Evolutionary conservation across 2,888 invertebrate species (phyloP).

Genomic region (Ypsolopha sequella): DNA sequence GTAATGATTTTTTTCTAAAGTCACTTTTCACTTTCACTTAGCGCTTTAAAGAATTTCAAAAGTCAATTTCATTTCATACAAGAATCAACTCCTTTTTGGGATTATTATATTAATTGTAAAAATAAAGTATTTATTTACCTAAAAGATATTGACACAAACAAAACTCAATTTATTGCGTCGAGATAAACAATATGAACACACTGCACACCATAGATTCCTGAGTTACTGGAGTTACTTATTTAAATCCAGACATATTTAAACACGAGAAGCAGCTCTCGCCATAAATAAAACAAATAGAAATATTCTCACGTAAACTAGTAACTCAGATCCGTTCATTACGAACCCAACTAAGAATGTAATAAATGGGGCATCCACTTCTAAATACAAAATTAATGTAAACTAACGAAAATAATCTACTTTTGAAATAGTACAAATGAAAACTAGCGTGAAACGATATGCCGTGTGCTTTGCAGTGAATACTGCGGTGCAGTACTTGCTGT

Average conservation of each 20-base stretch:
- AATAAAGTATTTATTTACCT: too few relatives aligned
- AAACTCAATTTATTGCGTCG: background rate
- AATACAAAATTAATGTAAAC: constrained; percentile 50
- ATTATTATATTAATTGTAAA: too few relatives aligned
- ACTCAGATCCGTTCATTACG: constrained; percentile 64
- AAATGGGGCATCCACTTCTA: constrained; percentile 60
- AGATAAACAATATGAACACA: background rate
- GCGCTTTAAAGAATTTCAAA: too few relatives aligned
- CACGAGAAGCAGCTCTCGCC: constrained; percentile 58
- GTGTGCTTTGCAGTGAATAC: background rate
- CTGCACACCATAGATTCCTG: background rate
- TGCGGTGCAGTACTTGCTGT: background rate
- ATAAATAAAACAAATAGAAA: constrained; percentile 71
- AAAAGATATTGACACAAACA: too few relatives aligned
- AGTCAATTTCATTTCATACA: too few relatives aligned
- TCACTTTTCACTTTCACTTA: too few relatives aligned
- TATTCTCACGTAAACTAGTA: constrained; percentile 69
- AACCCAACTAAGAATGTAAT: constrained; percentile 52
- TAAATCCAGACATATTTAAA: constrained; percentile 67
- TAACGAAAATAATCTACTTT: constrained; percentile 42
- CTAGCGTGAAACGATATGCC: constrained; percentile 8
- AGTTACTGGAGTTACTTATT: constrained; percentile 15
- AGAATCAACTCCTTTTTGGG: too few relatives aligned
- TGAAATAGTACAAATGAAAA: constrained; percentile 10
- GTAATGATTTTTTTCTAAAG: too few relatives aligned